phyloP scores from a whole-genome alignment of 2,888 invertebrate species.

The Cephus pygmeus region DNA sequence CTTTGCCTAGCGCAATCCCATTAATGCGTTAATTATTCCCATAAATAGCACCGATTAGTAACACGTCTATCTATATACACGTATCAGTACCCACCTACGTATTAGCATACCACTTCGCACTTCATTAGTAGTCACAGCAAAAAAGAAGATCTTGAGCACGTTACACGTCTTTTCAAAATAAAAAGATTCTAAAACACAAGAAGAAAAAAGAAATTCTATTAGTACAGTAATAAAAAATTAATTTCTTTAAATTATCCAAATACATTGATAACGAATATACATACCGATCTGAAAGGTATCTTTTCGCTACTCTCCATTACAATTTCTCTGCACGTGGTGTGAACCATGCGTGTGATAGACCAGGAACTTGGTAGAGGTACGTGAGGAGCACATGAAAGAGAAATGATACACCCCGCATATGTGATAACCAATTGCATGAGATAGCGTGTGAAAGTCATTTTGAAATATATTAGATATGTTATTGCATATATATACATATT shows the following conservation, averaged over 20 bases:
- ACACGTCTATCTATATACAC: background rate
- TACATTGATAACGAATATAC: background rate
- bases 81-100: background rate
- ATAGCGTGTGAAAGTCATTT: background rate
- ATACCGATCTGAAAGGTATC: background rate
- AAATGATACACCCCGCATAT: background rate
- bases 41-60: background rate
- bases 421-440: background rate
- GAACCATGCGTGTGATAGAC: background rate
- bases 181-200: background rate
- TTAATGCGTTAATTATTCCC: background rate
- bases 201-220: background rate
- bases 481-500: background rate
- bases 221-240: background rate
- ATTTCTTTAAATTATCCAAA: background rate
- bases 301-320: background rate
- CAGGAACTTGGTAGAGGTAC: background rate
- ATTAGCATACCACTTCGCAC: background rate
- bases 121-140: background rate
- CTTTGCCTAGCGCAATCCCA: background rate
- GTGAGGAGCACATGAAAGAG: background rate
- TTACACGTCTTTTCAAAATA: background rate
- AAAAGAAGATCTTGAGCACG: background rate
- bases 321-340: background rate
- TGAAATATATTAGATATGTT: background rate